Percentiles rank a stretch among this genome's conserved stretches.
Evolutionary conservation across 2,888 invertebrate species (phyloP).

Genomic region (Papilio elwesi): DNA sequence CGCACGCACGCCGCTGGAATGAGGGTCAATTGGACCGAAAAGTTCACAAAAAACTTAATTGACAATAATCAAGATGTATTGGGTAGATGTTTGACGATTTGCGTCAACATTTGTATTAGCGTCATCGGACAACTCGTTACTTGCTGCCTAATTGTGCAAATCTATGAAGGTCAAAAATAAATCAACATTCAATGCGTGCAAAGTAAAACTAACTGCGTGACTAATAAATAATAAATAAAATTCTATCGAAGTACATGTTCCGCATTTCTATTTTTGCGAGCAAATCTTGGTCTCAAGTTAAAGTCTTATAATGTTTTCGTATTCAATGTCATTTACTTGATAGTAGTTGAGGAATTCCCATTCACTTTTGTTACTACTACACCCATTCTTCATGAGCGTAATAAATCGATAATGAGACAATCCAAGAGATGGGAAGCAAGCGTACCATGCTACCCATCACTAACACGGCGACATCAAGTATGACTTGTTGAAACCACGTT

Average conservation of each 20-base stretch:
- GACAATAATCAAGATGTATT: slow-evolving; percentile 73
- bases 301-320: slow-evolving; percentile 8
- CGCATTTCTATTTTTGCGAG: slow-evolving; percentile 20
- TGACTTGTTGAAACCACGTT: background rate
- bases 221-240: background rate
- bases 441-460: background rate
- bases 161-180: slow-evolving; percentile 37
- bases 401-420: background rate
- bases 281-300: slow-evolving; percentile 4
- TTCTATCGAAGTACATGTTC: background rate
- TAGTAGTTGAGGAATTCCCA: slow-evolving; percentile 2
- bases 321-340: slow-evolving; percentile 12
- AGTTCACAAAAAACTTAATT: slow-evolving; percentile 73
- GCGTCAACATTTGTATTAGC: slow-evolving; percentile 69
- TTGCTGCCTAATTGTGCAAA: slow-evolving; percentile 37
- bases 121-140: slow-evolving; percentile 49
- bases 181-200: slow-evolving; percentile 5
- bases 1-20: slow-evolving; percentile 63
- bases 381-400: background rate
- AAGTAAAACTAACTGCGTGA: slow-evolving; percentile 11
- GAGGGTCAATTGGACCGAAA: slow-evolving; percentile 74
- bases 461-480: background rate
- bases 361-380: slow-evolving; percentile 15
- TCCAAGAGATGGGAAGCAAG: background rate
- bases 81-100: slow-evolving; percentile 60